Base-by-base conservation (phyloP, 1,140 invertebrate species). In the Pectinophora gossypiella region DNA sequence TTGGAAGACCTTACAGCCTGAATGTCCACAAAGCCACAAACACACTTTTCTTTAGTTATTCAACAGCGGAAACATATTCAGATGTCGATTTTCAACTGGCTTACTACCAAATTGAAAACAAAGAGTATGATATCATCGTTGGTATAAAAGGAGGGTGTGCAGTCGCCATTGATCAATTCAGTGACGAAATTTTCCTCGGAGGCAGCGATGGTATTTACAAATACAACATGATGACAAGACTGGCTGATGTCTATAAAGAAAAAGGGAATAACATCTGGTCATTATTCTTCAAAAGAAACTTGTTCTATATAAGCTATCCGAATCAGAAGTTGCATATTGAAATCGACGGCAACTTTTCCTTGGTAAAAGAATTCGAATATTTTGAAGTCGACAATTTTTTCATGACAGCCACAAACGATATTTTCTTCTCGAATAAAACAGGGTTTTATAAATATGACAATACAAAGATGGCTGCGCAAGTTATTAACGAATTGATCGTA, bases 251-350 rank as follows among this genome's bases (percentile, higher is more conserved):
- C 20, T 79, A 76, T 19, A 72, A 65, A 51, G 72, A 76, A 57
- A 59, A 69, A 43, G 68, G 64, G 0, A 68, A 57, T 2, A 79
- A 84, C 20, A 67, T 84, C n/a, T 79, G 76, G 77, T 52, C 65
- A 0, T 23, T 84, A 7, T 84, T 70, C 47, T 70, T 61, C 23
- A 76, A 59, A 35, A 58, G 45, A 23, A 75, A 76, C 20, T 21
- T 81, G 2, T 84, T 79, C 35, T 81, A 79, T 19, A 73, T 81
- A 13, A 76, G 64, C 13, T 79, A 74, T 66, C 79, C 80, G 5
- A 67, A 81, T 51, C 77, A 84, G 27, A 76, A 55, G 48, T 40
- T 84, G 0, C 57, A 72, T 13, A 78, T 79, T 19, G 65, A 77
- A 48, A 45, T 74, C 0, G 67, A 82, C 38, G 75, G 68, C 0